These are phyloP conservation scores for Macroglossus sobrinus DNA, from an alignment of 2,113 vertebrate species.

Conservation along the genomic window DNA sequence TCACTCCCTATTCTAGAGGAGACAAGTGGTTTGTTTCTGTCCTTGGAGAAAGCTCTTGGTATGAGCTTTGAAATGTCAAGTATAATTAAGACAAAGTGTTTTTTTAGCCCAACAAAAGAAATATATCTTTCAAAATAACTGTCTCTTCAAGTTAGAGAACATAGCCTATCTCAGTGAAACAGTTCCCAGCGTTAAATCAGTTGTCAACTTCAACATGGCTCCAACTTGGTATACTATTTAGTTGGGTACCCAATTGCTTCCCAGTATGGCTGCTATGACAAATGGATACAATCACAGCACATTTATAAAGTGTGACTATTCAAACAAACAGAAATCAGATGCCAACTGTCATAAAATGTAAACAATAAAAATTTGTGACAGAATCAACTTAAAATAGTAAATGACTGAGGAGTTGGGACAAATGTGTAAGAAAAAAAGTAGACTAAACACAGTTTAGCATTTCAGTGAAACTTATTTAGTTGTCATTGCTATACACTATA, in stretches of 20 bases:
- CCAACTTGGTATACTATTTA: slow-evolving; percentile 32
- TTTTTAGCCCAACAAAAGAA: slow-evolving; percentile 78
- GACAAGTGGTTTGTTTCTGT: slow-evolving; percentile 76
- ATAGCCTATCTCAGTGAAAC: slow-evolving; percentile 59
- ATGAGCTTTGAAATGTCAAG: slow-evolving; percentile 79
- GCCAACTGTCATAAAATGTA: slow-evolving; percentile 9
- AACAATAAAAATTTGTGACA: slow-evolving; percentile 38
- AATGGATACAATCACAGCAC: neutral
- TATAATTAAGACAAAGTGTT: slow-evolving; percentile 85
- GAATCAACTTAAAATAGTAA: slow-evolving; percentile 43
- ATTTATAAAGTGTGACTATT: slow-evolving; percentile 49
- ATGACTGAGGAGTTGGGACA: neutral
- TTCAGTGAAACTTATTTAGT: slow-evolving; percentile 21
- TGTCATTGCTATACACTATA: neutral
- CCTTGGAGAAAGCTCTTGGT: slow-evolving; percentile 72
- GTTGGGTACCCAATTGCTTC: fast-evolving
- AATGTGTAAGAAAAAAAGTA: slow-evolving; percentile 17
- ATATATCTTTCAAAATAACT: slow-evolving; percentile 81
- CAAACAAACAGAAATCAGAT: neutral
- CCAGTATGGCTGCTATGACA: neutral
- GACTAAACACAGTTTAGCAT: neutral
- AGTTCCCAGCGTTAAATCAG: slow-evolving; percentile 72
- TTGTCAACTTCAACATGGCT: slow-evolving; percentile 64
- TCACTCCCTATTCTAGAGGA: slow-evolving; percentile 72
- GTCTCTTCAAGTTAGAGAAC: slow-evolving; percentile 75